Conservation (phyloP, 1,140 invertebrate genomes). For the Euwallacea fornicatus region DNA sequence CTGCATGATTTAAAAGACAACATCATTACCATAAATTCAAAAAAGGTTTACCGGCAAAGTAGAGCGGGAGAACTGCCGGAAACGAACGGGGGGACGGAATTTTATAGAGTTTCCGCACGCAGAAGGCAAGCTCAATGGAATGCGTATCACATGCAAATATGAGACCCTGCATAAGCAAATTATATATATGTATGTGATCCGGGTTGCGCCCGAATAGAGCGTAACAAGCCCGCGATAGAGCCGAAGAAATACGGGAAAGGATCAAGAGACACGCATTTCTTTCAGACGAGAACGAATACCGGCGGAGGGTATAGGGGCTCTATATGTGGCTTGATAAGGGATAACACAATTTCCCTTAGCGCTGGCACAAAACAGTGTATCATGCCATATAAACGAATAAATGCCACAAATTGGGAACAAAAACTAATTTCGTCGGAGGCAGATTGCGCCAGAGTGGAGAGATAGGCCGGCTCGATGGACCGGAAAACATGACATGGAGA, state of each 20-base stretch:
- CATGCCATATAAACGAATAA: slow-evolving; percentile 37
- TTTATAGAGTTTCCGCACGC: slow-evolving; percentile 33
- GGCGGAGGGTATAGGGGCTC: neutral
- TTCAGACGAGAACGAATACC: neutral
- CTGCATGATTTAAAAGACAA: slow-evolving; percentile 29
- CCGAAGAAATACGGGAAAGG: slow-evolving; percentile 40
- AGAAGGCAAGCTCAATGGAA: slow-evolving; percentile 30
- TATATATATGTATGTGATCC: slow-evolving; percentile 37
- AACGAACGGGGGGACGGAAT: slow-evolving; percentile 8
- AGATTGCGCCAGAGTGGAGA: slow-evolving; percentile 24
- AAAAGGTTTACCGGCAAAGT: slow-evolving; percentile 16
- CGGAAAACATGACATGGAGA: slow-evolving; percentile 9
- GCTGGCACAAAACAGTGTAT: slow-evolving; percentile 30
- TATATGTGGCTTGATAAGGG: slow-evolving; percentile 26
- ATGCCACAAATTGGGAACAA: slow-evolving; percentile 36
- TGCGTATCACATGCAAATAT: slow-evolving; percentile 44
- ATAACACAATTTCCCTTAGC: slow-evolving; percentile 31
- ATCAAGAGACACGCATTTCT: slow-evolving; percentile 13
- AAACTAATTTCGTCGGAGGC: slow-evolving; percentile 35
- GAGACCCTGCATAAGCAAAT: slow-evolving; percentile 36
- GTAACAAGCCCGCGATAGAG: slow-evolving; percentile 46
- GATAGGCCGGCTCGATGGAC: slow-evolving; percentile 23
- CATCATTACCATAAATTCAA: slow-evolving; percentile 31
- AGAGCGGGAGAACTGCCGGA: slow-evolving; percentile 1
- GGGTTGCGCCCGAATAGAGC: slow-evolving; percentile 41